Base-by-base conservation (phyloP, 2,797 vertebrate species). In the Liparis tanakae region DNA sequence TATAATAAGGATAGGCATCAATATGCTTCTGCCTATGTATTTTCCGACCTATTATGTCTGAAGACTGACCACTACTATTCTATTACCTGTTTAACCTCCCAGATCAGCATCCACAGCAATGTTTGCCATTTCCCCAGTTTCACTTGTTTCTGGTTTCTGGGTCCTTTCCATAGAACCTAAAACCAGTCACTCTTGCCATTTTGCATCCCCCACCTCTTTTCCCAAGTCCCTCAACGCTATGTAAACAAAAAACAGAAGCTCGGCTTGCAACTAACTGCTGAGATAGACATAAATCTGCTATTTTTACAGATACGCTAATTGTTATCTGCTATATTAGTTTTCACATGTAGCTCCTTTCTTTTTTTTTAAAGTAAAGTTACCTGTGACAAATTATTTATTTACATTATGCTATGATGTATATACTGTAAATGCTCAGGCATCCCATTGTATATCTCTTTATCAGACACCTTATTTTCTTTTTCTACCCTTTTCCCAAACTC, bases 71-170 rank as follows among this genome's bases (percentile, higher is more conserved):
- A 41, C 39, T 13, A 12, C 39, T 39, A 13, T 13, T 12, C 13
- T 41, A 3, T 41, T 41, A 41, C 39, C 10, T 4, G 67, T 3
- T 59, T 64, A 55, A 68, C 57, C 1, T 61, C 36, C 30, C 61
- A 41, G 34, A 76, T 70, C 67, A 63, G 62, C 54, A 62, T 76
- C 73, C 71, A 66, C 72, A 39, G 72, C 72, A 61, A 70, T 76
- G 50, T 67, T 67, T 74, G 3, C 57, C 74, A 53, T 74, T 20
- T 10, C 58, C 55, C 56, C 57, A 10, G 36, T 68, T 58, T n/a
- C 36, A 37, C 43, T 56, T 60, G n/a, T 37, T 55, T 53, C 77
- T 39, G 39, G 18, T 63, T 68, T 18, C 39, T 10, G 56, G 33
- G 36, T 15, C 22, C 44, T 67, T 66, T 53, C 5, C 4, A 41